Conservation (phyloP, 2,888 invertebrate species). For the Chrysolina americana region DNA sequence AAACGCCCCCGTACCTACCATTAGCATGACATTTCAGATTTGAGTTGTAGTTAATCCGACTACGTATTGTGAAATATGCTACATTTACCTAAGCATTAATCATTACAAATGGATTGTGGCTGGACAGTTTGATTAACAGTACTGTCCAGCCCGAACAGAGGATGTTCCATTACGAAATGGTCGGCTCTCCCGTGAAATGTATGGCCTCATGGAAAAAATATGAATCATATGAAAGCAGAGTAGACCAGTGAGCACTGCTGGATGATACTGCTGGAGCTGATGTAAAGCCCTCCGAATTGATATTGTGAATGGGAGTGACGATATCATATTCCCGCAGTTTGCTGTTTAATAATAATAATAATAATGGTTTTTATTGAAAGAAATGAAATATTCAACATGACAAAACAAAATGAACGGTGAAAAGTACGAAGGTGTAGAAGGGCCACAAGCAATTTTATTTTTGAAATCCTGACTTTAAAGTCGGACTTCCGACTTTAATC, state of each 20-base stretch:
- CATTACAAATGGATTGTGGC: constrained; percentile 35
- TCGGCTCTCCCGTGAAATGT: constrained; percentile 2
- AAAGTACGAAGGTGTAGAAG: too few species aligned
- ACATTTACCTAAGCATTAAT: constrained; percentile 32
- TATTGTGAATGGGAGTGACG: not conserved
- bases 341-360: too few species aligned
- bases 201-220: constrained; percentile 10
- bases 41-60: constrained; percentile 35
- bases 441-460: too few species aligned
- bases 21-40: constrained; percentile 42
- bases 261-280: not conserved
- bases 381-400: too few species aligned
- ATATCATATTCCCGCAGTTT: too few species aligned
- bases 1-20: constrained; percentile 27
- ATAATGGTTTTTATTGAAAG: too few species aligned
- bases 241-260: not conserved
- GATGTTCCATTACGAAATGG: constrained; percentile 36
- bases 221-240: constrained; percentile 11
- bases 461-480: too few species aligned
- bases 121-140: constrained; percentile 41
- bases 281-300: not conserved
- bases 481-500: too few species aligned
- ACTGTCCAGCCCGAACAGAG: constrained; percentile 29
- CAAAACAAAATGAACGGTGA: too few species aligned
- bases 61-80: constrained; percentile 39